A percentile compares a stretch with the other conserved stretches of the same genome.
phyloP scores from a whole-genome alignment of 2,113 vertebrate species.

The Lynx canadensis region DNA sequence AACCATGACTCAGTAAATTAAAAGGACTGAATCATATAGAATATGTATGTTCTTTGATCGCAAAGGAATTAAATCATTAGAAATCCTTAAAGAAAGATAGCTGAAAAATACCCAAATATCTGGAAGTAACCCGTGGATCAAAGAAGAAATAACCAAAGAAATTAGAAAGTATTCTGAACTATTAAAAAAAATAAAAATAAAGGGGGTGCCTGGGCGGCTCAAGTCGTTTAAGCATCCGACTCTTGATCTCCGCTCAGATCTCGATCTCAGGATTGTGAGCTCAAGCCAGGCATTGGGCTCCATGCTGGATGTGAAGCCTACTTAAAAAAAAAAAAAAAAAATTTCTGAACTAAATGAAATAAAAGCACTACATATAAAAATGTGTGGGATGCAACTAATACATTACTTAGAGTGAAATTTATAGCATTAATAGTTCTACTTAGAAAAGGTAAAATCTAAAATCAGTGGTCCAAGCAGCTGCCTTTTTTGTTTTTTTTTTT shows the following conservation, averaged over 20 bases:
- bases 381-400: background rate
- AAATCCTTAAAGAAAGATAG: background rate
- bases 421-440: background rate
- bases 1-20: background rate
- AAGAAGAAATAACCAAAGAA: background rate
- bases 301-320: too few relatives aligned
- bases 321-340: background rate
- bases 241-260: too few relatives aligned
- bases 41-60: background rate
- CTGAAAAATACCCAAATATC: background rate
- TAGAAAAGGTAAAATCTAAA: background rate
- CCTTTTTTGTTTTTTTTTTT: background rate
- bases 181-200: background rate
- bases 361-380: background rate
- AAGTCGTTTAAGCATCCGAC: too few relatives aligned
- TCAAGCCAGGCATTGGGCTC: too few relatives aligned
- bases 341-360: background rate
- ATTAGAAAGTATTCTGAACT: background rate
- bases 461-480: background rate
- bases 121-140: background rate
- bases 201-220: background rate
- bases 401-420: background rate
- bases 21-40: background rate
- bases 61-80: background rate
- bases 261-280: too few relatives aligned